Evolutionary conservation across 2,797 vertebrate genomes (phyloP), one percentile per base, ranked within the genome.

Genomic region (Falco biarmicus): DNA sequence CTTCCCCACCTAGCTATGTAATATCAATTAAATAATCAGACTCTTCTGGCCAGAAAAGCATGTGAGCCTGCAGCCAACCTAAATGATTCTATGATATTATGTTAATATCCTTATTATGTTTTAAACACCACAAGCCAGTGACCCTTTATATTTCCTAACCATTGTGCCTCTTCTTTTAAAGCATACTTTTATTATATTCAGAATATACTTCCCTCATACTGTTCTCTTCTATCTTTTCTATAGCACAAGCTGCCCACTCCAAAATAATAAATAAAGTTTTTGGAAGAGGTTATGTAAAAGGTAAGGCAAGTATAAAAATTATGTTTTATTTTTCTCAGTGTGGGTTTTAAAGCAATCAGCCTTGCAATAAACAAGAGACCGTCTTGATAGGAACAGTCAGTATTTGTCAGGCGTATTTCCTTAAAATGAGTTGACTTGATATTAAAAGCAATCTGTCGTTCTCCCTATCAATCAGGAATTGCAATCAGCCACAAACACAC

Each of bases 401-500:
- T 65, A 84, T 95, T 93, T 95, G 91, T 93, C 63, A 94, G 64
- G 61, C 19, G 15, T 94, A 95, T 95, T 96, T 96, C 87, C 93
- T 94, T 95, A 73, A 95, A 95, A 93, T 88, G 59, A 39, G 31
- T 60, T 93, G 80, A 84, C 74, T 84, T 91, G 65, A 90, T 95
- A 96, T 96, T 97, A 93, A 96, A 95, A 95, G 89, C 85, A 94
- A 84, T 60, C 71, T 96, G 87, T 86, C 59, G 0, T 66, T 93
- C 83, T 84, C 77, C 15, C 69, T 96, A 90, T 96, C 94, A 96
- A 81, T 95, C 93, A 95, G 81, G 86, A 94, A 74, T 73, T 93
- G 87, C 76, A 96, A 96, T 97, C 96, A 97, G 66, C 47, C 68
- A 88, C 85, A 88, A 93, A 95, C 95, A 96, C 91, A 96, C 76